Evolutionary conservation across 2,888 invertebrate genomes (phyloP).

Genomic region (Papilio elwesi): DNA sequence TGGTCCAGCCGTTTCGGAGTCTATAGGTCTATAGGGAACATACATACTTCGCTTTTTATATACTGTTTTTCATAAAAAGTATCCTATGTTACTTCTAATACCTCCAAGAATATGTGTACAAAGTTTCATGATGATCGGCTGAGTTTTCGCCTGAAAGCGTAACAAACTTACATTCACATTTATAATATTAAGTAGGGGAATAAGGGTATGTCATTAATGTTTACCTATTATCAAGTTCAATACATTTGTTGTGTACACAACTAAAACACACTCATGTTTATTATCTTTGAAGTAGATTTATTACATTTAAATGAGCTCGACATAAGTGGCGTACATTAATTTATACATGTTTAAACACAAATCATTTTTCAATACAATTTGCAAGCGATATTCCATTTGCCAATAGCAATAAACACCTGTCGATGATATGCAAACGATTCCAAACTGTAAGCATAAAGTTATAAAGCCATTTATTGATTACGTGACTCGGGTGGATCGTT

Average conservation of each 20-base stretch:
- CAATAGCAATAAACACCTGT: constrained; percentile 32
- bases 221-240: neutral
- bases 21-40: no score
- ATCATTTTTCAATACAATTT: constrained; percentile 32
- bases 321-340: neutral
- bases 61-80: no score
- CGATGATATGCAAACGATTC: constrained; percentile 5
- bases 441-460: constrained; percentile 11
- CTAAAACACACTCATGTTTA: neutral
- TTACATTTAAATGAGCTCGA: constrained; percentile 18
- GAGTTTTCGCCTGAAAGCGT: no score
- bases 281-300: constrained; percentile 8
- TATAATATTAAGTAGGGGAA: no score
- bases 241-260: neutral
- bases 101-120: no score
- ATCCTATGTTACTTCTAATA: no score
- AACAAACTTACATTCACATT: no score
- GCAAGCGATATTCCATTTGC: constrained; percentile 26
- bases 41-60: no score
- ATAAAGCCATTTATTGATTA: constrained; percentile 29
- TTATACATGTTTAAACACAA: constrained; percentile 8
- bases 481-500: constrained; percentile 28
- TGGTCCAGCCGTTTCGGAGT: no score
- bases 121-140: no score
- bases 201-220: no score